Conservation (phyloP, 2,888 invertebrate genomes). For the Hyppa rectilinea region DNA sequence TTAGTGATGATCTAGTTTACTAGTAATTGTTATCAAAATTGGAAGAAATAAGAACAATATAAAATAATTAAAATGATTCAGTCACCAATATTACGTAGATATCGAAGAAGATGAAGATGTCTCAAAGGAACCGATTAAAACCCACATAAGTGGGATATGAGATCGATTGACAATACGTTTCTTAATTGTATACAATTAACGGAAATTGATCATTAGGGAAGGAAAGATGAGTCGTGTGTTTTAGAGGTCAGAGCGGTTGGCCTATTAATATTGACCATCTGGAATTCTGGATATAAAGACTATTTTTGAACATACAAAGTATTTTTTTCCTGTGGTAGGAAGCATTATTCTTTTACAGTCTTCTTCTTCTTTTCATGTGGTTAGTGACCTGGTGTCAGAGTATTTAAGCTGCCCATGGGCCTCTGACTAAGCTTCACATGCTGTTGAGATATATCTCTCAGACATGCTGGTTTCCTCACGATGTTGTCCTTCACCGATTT, state of each 20-base stretch:
- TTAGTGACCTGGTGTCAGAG: too few relatives aligned
- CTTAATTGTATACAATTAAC: slow-evolving; percentile 45
- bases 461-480: too few relatives aligned
- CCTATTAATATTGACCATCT: background rate
- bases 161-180: slow-evolving; percentile 8
- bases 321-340: background rate
- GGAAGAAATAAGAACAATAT: background rate
- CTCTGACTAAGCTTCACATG: too few relatives aligned
- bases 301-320: background rate
- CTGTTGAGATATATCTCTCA: too few relatives aligned
- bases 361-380: too few relatives aligned
- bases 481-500: too few relatives aligned
- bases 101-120: background rate
- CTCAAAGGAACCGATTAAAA: too few relatives aligned
- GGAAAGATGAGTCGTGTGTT: background rate
- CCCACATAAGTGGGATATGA: background rate
- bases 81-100: background rate
- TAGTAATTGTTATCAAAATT: background rate
- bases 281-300: background rate
- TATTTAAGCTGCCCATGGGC: too few relatives aligned
- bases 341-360: slow-evolving; percentile 15
- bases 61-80: background rate
- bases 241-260: background rate
- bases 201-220: slow-evolving; percentile 37
- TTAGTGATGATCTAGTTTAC: background rate